These are phyloP conservation scores for Spisula solida DNA, from an alignment of 2,888 invertebrate genomes.

Conservation along the genomic window DNA sequence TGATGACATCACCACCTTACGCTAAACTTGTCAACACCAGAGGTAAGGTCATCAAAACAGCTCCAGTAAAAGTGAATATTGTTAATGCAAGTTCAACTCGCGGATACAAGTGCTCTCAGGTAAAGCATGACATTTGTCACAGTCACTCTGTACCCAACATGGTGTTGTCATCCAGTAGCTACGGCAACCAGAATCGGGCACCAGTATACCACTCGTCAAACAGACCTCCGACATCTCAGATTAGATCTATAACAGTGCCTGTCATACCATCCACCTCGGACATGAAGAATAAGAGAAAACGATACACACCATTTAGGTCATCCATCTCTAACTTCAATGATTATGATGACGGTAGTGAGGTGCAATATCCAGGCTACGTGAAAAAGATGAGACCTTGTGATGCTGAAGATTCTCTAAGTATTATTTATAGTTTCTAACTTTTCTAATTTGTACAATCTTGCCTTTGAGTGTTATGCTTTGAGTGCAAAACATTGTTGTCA, in stretches of 20 bases:
- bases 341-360: slow-evolving; percentile 21
- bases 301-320: slow-evolving; percentile 75
- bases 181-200: neutral
- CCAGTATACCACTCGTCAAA: neutral
- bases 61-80: slow-evolving; percentile 30
- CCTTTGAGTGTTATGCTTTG: no score
- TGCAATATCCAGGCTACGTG: neutral
- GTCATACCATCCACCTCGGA: slow-evolving; percentile 17
- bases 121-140: neutral
- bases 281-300: slow-evolving; percentile 75
- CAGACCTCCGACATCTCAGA: neutral
- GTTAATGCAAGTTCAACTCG: slow-evolving; percentile 33
- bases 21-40: neutral
- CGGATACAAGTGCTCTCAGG: slow-evolving; percentile 6
- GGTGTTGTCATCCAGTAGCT: neutral
- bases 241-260: neutral
- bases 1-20: neutral
- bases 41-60: neutral
- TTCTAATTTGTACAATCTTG: neutral
- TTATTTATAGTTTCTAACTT: neutral
- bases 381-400: slow-evolving; percentile 18
- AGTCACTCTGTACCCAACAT: neutral
- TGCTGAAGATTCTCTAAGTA: slow-evolving; percentile 18
- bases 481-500: no score
- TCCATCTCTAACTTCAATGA: slow-evolving; percentile 50